phyloP scores from a whole-genome alignment of 2,113 vertebrate species.

The Garra rufa region DNA sequence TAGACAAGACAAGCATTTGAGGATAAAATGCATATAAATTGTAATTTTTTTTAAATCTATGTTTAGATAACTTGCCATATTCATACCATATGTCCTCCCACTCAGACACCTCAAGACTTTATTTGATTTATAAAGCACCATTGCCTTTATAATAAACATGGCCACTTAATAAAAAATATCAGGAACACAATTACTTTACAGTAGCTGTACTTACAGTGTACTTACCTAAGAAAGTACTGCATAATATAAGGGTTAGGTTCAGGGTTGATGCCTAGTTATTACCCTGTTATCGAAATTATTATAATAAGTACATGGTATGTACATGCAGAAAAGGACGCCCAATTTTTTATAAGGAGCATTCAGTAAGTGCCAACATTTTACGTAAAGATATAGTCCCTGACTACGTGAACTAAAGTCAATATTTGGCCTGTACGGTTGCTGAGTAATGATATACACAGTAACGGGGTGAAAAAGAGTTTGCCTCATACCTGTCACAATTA shows the following conservation, averaged over 20 bases:
- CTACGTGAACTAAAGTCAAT: not conserved
- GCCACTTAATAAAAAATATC: not conserved
- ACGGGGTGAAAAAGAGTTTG: not conserved
- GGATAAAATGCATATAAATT: no score
- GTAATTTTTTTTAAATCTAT: no score
- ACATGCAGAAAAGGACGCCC: no score
- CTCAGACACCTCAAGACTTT: no score
- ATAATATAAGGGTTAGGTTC: no score
- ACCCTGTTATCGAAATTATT: no score
- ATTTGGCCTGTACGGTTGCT: constrained; percentile 18
- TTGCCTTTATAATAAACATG: not conserved
- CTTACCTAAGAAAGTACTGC: no score
- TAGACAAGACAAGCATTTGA: no score
- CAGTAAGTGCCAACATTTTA: not conserved
- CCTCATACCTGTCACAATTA: not conserved
- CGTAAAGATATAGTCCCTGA: not conserved
- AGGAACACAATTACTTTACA: not conserved
- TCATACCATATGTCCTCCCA: not conserved
- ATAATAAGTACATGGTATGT: no score
- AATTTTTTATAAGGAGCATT: not conserved
- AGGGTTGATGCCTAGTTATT: no score
- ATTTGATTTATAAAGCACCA: no score
- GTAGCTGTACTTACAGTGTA: not conserved
- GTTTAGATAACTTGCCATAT: no score
- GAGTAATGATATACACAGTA: constrained; percentile 6